phyloP scores from a whole-genome alignment of 2,797 vertebrate genomes.

The Nyctibius grandis region DNA sequence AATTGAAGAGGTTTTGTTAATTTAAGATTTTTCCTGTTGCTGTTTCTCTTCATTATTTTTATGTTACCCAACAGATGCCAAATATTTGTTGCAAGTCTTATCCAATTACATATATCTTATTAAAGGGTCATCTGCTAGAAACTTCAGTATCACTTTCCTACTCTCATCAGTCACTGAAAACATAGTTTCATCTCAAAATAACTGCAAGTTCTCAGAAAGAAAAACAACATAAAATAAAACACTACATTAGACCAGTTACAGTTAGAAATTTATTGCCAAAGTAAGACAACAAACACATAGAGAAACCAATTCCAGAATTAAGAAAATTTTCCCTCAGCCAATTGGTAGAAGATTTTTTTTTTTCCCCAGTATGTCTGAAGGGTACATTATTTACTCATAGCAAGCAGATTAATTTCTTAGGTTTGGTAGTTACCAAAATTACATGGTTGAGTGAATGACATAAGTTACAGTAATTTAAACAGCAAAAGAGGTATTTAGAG shows the following conservation, averaged over 20 bases:
- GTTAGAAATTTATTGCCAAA: background rate
- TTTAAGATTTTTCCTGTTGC: background rate
- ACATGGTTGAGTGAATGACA: background rate
- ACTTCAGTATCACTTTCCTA: background rate
- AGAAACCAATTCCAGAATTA: background rate
- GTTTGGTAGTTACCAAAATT: slow-evolving; percentile 2
- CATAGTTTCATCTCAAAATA: background rate
- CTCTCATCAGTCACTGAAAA: background rate
- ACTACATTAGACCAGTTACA: background rate
- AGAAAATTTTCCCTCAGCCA: background rate
- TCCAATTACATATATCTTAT: background rate
- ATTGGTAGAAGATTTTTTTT: background rate
- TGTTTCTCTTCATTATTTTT: slow-evolving; percentile 4
- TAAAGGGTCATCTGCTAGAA: background rate
- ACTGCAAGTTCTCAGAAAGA: background rate
- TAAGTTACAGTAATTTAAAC: background rate
- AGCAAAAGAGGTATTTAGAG: background rate
- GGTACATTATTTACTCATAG: background rate
- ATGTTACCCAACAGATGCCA: background rate
- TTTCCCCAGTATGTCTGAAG: background rate
- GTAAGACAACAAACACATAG: background rate
- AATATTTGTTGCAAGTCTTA: background rate
- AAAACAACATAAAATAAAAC: background rate
- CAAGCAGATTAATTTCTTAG: background rate
- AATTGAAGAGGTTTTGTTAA: background rate